phyloP scores from a whole-genome alignment of 2,113 vertebrate species.

The Xyrauchen texanus region DNA sequence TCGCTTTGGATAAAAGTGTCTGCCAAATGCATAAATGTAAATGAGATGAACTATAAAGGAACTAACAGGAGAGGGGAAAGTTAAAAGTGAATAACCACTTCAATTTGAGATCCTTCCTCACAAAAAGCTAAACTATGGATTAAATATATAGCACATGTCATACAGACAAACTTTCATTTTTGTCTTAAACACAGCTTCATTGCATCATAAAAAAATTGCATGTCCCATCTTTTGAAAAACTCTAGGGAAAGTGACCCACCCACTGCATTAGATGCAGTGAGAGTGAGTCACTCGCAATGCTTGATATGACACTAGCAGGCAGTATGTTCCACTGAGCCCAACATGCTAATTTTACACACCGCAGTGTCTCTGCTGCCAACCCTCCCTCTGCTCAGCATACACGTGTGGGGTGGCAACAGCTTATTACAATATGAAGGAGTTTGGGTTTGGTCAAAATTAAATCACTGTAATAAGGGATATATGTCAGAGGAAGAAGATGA shows the following conservation, averaged over 20 bases:
- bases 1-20: too few relatives aligned
- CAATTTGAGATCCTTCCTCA: too few relatives aligned
- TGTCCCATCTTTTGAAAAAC: neutral
- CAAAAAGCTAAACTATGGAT: too few relatives aligned
- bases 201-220: neutral
- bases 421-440: constrained; percentile 14
- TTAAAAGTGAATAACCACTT: too few relatives aligned
- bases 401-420: constrained; percentile 34
- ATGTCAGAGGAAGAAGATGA: neutral
- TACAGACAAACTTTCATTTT: too few relatives aligned
- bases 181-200: neutral
- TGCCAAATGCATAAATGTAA: too few relatives aligned
- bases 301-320: constrained; percentile 16
- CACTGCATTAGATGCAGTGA: constrained; percentile 31
- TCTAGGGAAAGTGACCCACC: constrained; percentile 24
- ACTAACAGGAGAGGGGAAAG: too few relatives aligned
- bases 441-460: constrained; percentile 12
- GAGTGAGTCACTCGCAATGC: constrained; percentile 35
- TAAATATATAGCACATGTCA: too few relatives aligned
- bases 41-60: too few relatives aligned
- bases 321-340: constrained; percentile 32
- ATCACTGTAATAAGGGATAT: constrained; percentile 17
- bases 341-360: constrained; percentile 45
- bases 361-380: constrained; percentile 6
- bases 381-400: constrained; percentile 43